Base-by-base conservation (phyloP, 35 echinoderm and acorn worm genomes). In the Strongylocentrotus purpuratus region DNA sequence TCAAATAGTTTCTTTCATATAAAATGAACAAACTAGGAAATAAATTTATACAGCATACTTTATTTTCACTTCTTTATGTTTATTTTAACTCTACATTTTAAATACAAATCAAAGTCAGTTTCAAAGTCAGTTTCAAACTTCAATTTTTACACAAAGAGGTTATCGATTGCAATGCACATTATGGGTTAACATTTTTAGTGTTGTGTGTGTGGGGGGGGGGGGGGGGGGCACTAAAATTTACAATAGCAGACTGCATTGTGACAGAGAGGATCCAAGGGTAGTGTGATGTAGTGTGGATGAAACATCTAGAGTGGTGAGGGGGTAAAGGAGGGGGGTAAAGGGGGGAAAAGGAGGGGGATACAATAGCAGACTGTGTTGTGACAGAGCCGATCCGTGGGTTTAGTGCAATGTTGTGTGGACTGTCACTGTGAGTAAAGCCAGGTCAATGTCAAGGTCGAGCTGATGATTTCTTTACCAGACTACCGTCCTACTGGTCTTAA, bases 401-500 rank as follows among this genome's bases (percentile, higher is more conserved):
- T 78, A 78, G 65, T 31, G 65, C 25, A 22, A 78, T 78, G 65
- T 9, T 78, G 65, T 78, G 28, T 78, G 65, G 65, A 78, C 65
- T 78, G 65, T 78, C 65, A 78, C 65, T n/a, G 65, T n/a, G 20
- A n/a, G 65, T n/a, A 78, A 78, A 78, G 65, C 65, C 65, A 78
- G 65, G 65, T 28, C 65, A 78, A 78, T 78, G 65, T 28, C 65
- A 78, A 78, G 65, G 65, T 78, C 65, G n/a, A 22, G 20, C 65
- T 28, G 65, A 78, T 78, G 65, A 78, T 78, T 78, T 78, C 65
- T 78, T 78, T 78, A 78, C 0, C 65, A 78, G 65, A n/a, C 65
- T 22, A 78, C 65, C 65, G 20, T 28, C 65, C 65, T 78, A 78
- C 65, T 22, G 25, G 5, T 78, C 65, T 28, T 25, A 78, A 28